Evolutionary conservation across 1,140 invertebrate species (phyloP).

Genomic region (Leguminivora glycinivorella): DNA sequence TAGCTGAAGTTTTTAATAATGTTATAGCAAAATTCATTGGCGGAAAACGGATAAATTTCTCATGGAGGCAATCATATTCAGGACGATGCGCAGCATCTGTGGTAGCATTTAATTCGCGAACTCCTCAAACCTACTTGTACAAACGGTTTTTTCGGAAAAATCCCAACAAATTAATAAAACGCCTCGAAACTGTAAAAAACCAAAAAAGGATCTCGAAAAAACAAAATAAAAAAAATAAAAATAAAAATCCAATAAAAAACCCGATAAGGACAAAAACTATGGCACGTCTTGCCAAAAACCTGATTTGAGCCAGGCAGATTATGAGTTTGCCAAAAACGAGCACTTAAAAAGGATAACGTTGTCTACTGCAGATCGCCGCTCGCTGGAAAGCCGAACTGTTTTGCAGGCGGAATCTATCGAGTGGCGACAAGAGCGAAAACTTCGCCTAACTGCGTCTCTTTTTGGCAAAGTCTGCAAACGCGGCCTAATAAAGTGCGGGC

Average conservation of each 20-base stretch:
- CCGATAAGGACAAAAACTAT: slow-evolving; percentile 7
- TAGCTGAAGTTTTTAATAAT: too few relatives aligned
- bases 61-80: too few relatives aligned
- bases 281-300: slow-evolving; percentile 18
- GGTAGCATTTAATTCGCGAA: too few relatives aligned
- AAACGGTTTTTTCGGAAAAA: too few relatives aligned
- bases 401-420: background rate
- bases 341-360: slow-evolving; percentile 22
- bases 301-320: background rate
- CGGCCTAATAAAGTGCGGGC: background rate
- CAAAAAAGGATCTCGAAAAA: too few relatives aligned
- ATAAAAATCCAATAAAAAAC: background rate
- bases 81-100: too few relatives aligned
- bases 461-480: background rate
- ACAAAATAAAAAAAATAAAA: too few relatives aligned
- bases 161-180: too few relatives aligned
- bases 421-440: background rate
- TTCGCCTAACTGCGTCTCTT: background rate
- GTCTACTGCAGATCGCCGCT: slow-evolving; percentile 2
- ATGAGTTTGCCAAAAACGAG: background rate
- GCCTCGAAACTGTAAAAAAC: too few relatives aligned
- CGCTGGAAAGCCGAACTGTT: slow-evolving; percentile 39
- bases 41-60: too few relatives aligned
- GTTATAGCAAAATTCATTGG: too few relatives aligned
- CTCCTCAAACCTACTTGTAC: too few relatives aligned